A percentile compares a stretch with the other conserved stretches of the same genome.
phyloP scores from a whole-genome alignment of 2,797 vertebrate species.

The Nyctalus aviator region DNA sequence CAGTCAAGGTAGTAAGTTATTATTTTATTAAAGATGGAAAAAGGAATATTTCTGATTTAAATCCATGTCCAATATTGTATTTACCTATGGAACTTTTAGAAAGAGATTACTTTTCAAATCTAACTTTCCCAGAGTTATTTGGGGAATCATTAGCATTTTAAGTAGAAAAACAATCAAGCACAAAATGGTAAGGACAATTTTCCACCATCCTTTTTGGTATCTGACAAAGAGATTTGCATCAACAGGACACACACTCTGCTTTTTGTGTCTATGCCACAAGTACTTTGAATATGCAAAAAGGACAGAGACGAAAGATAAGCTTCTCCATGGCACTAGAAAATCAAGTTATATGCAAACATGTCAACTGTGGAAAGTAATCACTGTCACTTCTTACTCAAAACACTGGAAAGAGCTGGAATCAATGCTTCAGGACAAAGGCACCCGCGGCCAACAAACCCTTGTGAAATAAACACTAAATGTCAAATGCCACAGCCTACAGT shows the following conservation, averaged over 20 bases:
- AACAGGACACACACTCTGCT: constrained; percentile 13
- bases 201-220: not conserved
- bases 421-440: not conserved
- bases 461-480: not conserved
- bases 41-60: constrained; percentile 56
- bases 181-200: not conserved
- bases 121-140: constrained; percentile 5
- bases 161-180: not conserved
- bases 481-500: not conserved
- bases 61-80: not conserved
- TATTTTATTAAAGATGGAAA: constrained; percentile 40
- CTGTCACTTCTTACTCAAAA: not conserved
- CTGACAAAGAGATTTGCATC: constrained; percentile 16
- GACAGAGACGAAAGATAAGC: not conserved
- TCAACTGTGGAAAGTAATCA: not conserved
- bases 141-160: constrained; percentile 5
- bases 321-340: not conserved
- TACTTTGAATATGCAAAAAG: constrained; percentile 51
- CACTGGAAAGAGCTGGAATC: not conserved
- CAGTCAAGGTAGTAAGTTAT: not conserved
- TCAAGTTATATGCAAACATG: not conserved
- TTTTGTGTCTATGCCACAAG: not conserved
- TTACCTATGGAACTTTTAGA: constrained; percentile 24
- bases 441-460: not conserved
- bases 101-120: constrained; percentile 41